These are phyloP conservation scores for Daubentonia madagascariensis DNA, from an alignment of 2,113 vertebrate species.

Conservation along the genomic window DNA sequence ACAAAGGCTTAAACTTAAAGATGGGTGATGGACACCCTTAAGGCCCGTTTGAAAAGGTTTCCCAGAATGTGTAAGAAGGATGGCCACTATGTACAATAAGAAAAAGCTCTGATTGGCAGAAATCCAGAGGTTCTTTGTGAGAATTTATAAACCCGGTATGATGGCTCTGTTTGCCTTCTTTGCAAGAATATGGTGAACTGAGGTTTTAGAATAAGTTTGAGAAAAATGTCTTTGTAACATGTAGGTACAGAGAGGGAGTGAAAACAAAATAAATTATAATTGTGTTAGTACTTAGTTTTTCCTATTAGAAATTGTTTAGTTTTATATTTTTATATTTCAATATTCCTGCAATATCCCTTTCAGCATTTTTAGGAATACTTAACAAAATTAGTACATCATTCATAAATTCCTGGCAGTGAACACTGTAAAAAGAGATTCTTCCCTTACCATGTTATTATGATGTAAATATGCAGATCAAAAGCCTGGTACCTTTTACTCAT, in stretches of 20 bases:
- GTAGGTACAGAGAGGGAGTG: not conserved
- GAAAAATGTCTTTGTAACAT: not conserved
- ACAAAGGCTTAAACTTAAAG: not conserved
- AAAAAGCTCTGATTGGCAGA: not conserved
- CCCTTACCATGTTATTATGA: constrained; percentile 17
- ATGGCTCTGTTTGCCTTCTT: not conserved
- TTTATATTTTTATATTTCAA: not conserved
- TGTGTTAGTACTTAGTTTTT: not conserved
- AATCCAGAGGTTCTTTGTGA: not conserved
- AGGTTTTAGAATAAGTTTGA: not conserved
- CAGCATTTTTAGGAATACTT: not conserved
- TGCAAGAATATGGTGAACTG: not conserved
- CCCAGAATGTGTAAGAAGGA: not conserved
- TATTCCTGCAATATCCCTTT: not conserved
- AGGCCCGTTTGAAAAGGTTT: not conserved
- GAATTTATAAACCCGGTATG: not conserved
- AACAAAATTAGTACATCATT: not conserved
- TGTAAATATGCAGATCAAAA: constrained; percentile 43
- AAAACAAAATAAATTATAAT: not conserved
- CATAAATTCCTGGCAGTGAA: not conserved
- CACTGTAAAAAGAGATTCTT: not conserved
- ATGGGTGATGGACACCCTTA: not conserved
- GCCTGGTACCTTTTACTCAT: not conserved
- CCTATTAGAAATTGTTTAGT: not conserved
- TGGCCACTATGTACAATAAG: not conserved